Percentiles rank a stretch among this genome's conserved stretches.
Evolutionary conservation across 2,888 invertebrate genomes (phyloP).

Genomic region (Camptogramma bilineatum): DNA sequence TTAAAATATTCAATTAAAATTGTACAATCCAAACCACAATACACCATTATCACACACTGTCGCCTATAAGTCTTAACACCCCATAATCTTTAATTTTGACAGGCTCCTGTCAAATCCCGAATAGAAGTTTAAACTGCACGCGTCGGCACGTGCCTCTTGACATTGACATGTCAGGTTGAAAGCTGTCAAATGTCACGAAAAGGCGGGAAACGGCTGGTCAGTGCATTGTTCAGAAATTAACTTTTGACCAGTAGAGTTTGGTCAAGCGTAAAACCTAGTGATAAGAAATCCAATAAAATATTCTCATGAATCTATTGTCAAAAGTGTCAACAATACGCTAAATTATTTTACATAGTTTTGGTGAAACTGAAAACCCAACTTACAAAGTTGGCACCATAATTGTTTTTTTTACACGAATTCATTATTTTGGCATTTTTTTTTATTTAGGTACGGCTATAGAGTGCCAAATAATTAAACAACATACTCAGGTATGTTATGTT

Average conservation of each 20-base stretch:
- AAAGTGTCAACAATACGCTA: no score
- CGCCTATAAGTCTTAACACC: conserved; percentile 58
- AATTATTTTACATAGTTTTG: no score
- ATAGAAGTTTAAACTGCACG: conserved; percentile 73
- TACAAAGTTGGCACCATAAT: no score
- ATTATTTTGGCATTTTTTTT: no score
- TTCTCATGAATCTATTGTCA: conserved; percentile 1
- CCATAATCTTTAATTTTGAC: conserved; percentile 61
- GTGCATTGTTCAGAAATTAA: conserved; percentile 67
- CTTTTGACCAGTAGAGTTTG: conserved; percentile 57
- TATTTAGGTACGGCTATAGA: no score
- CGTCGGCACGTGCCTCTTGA: conserved; percentile 74
- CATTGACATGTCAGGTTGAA: conserved; percentile 66
- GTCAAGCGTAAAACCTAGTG: conserved; percentile 23
- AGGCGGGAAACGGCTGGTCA: conserved; percentile 58
- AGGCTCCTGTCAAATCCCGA: conserved; percentile 63
- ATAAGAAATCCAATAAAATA: background rate
- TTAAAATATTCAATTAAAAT: conserved; percentile 42
- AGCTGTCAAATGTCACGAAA: conserved; percentile 66
- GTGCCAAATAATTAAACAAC: no score
- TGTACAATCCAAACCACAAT: conserved; percentile 46
- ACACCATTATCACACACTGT: conserved; percentile 52
- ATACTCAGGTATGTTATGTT: no score
- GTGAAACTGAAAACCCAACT: background rate
- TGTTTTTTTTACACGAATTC: no score